Evolutionary conservation across 2,797 vertebrate genomes (phyloP).

Genomic region (Eulemur mongoz): DNA sequence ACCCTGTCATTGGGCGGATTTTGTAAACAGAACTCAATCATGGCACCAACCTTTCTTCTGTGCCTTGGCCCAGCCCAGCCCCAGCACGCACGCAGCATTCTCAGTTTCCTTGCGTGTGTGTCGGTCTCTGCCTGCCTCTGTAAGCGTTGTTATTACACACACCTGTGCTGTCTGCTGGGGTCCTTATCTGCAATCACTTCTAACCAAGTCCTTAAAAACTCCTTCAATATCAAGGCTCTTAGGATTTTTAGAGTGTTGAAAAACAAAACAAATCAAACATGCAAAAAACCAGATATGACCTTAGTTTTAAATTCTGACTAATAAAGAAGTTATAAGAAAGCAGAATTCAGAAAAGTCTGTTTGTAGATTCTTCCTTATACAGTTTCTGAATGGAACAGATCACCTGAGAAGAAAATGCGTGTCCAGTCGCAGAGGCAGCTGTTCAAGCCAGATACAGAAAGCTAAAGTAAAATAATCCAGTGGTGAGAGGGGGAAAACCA

Average conservation of each 20-base stretch:
- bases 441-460: background rate
- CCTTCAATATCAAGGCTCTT: rapidly evolving
- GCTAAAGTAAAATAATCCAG: too few relatives aligned
- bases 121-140: background rate
- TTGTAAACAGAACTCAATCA: rapidly evolving
- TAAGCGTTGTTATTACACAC: too few relatives aligned
- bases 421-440: rapidly evolving
- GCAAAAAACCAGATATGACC: background rate
- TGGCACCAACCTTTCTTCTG: background rate
- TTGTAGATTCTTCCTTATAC: background rate
- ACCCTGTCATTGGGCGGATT: background rate
- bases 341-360: background rate
- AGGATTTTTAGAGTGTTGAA: background rate
- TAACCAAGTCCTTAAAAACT: background rate
- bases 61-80: background rate
- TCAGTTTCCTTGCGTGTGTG: rapidly evolving
- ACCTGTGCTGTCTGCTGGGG: rapidly evolving
- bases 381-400: background rate
- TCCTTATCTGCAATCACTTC: background rate
- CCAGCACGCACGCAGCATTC: rapidly evolving
- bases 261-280: background rate
- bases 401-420: background rate
- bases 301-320: background rate
- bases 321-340: background rate
- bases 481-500: background rate